Percentiles rank a stretch among this genome's conserved stretches.
phyloP scores from a whole-genome alignment of 2,888 invertebrate species.

The Andrena dorsata region DNA sequence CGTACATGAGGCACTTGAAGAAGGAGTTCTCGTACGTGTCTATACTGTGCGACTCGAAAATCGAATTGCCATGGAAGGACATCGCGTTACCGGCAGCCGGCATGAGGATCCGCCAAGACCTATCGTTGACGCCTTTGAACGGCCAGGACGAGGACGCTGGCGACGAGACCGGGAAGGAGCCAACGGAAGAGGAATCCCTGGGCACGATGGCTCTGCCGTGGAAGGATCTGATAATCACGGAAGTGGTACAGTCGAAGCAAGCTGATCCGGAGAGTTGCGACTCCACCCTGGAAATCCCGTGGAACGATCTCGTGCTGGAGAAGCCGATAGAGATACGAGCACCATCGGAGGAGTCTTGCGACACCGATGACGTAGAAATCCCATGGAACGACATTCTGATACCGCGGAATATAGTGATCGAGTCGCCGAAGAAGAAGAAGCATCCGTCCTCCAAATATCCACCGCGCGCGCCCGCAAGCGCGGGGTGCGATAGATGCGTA shows the following conservation, averaged over 20 bases:
- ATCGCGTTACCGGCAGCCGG: constrained; percentile 73
- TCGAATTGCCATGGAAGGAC: constrained; percentile 81
- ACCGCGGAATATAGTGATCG: constrained; percentile 75
- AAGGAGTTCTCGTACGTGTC: constrained; percentile 75
- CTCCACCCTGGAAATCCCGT: constrained; percentile 78
- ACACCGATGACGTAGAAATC: constrained; percentile 75
- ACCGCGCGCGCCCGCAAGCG: constrained; percentile 31
- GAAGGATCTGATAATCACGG: constrained; percentile 75
- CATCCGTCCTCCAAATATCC: constrained; percentile 71
- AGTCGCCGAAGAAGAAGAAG: constrained; percentile 62
- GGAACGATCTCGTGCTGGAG: constrained; percentile 73
- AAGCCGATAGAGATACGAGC: constrained; percentile 67
- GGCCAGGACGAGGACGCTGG: background rate
- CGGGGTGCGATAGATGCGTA: background rate
- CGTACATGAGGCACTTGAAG: constrained; percentile 75
- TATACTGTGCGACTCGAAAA: constrained; percentile 74
- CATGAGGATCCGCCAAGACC: constrained; percentile 69
- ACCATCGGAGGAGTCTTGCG: constrained; percentile 63
- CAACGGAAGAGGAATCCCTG: constrained; percentile 65
- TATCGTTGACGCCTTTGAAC: constrained; percentile 14
- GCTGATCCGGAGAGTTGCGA: constrained; percentile 65
- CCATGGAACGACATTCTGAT: constrained; percentile 79
- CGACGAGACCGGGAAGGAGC: constrained; percentile 13
- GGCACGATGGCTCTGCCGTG: constrained; percentile 76
- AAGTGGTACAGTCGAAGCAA: constrained; percentile 43